Base-by-base conservation (phyloP, 2,113 vertebrate genomes). In the Halichoeres trimaculatus region DNA sequence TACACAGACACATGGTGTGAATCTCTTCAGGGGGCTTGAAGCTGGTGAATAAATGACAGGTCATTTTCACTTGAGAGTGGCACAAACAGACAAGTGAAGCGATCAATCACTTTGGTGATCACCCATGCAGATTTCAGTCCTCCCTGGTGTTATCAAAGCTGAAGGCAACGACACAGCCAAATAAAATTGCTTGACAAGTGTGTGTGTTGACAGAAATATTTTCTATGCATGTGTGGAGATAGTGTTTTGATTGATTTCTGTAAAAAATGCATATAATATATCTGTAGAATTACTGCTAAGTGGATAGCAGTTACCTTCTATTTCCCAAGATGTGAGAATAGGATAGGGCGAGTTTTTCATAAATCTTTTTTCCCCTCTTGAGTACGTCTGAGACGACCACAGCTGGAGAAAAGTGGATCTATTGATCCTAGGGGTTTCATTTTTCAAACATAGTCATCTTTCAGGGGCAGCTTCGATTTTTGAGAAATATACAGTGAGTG, bases 71-170 rank as follows among this genome's bases (percentile, higher is more conserved):
- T 86, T 82, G 81, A 57, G 85, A 77, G 58, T 30, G 68, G 63
- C 67, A 83, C 34, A 30, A 67, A 26, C 73, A 83, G 90, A 73
- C 59, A 38, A 83, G 80, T 90, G 88, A 87, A 92, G 80, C 73
- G 84, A 93, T 96, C 93, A 94, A 89, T 96, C 93, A 91, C 89
- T 93, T 86, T 90, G 93, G 91, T 81, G 86, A 93, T 92, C 88
- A 87, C 92, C 89, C 92, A 90, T 89, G 93, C 83, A 86, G 92
- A 92, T 94, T 94, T 57, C 68, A 76, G 77, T 74, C 77, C 75
- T 87, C 61, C 38, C 45, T 58, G 68, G 78, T 58, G 77, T 87
- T 76, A 74, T 84, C 80, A 78, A 84, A 84, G 75, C 76, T 58
- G 65, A 74, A 59, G 74, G 85, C 76, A 81, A 78, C 59, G 58